phyloP scores from a whole-genome alignment of 2,113 vertebrate species.

The Thamnaconus septentrionalis region DNA sequence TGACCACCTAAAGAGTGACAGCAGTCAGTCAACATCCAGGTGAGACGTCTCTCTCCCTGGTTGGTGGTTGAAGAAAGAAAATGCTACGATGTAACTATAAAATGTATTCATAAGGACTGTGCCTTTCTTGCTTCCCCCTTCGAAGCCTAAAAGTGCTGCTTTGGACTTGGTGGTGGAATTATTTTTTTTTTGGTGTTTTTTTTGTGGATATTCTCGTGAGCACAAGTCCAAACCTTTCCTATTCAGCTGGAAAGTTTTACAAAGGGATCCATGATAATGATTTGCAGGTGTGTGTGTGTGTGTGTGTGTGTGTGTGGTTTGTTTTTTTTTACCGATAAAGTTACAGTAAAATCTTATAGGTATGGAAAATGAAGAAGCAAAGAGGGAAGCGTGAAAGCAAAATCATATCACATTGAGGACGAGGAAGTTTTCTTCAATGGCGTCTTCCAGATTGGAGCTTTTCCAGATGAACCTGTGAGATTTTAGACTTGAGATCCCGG shows the following conservation, averaged over 20 bases:
- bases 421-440: conserved; percentile 7
- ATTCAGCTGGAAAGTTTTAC: conserved; percentile 51
- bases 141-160: conserved; percentile 58
- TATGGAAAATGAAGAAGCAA: conserved; percentile 20
- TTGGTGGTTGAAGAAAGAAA: conserved; percentile 36
- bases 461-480: background rate
- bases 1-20: conserved; percentile 56
- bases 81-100: conserved; percentile 19
- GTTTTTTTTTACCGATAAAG: conserved; percentile 45
- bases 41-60: conserved; percentile 42
- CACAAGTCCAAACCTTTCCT: conserved; percentile 45
- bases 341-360: conserved; percentile 32
- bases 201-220: conserved; percentile 51
- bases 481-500: too few species aligned
- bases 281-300: conserved; percentile 40
- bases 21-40: conserved; percentile 44
- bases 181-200: conserved; percentile 40
- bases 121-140: conserved; percentile 19
- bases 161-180: conserved; percentile 1
- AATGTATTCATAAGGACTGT: conserved; percentile 54
- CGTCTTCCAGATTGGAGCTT: background rate
- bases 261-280: conserved; percentile 36
- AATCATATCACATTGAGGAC: conserved; percentile 38
- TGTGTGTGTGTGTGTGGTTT: conserved; percentile 41
- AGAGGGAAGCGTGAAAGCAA: conserved; percentile 33